Base-by-base conservation (phyloP, 2,888 invertebrate genomes). In the Silvanus unidentatus region DNA sequence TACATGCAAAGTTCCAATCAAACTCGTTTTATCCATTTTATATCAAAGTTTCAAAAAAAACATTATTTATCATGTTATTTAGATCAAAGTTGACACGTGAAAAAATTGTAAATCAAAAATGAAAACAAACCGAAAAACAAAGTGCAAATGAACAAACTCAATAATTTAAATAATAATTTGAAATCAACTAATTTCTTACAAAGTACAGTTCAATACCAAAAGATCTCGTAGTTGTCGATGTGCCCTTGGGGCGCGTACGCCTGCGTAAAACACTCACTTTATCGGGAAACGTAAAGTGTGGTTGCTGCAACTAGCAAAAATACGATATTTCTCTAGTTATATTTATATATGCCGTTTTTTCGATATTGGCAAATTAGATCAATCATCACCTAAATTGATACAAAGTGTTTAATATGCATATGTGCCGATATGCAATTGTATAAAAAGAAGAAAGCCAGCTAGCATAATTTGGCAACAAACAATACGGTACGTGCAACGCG, bases 141-240 rank as follows among this genome's bases (percentile, higher is more conserved):
- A 22, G 8, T 8, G 22, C 4, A 5, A 22, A 22, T 22, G 3
- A 22, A n/a, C n/a, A n/a, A n/a, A n/a, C n/a, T n/a, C n/a, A n/a
- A n/a, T n/a, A n/a, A n/a, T n/a, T n/a, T n/a, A n/a, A n/a, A n/a
- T n/a, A 22, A 22, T 22, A 22, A 22, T 22, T 22, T 22, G 32
- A 9, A 32, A n/a, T 5, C n/a, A 32, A 5, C 3, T 32, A 32
- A 32, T 32, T 32, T 12, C 32, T 15, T 37, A 15, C 28, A 44
- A 53, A 53, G 54, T 60, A 54, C 55, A 55, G 58, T 57, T 61
- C 59, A 57, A 54, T 55, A 59, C 59, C 58, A 58, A 53, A 40
- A 59, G 61, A 60, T 55, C 43, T 53, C 59, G 60, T 46, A 40
- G 50, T 59, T 58, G 55, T 43, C 16, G 10, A 16, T 46, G 49